phyloP scores from a whole-genome alignment of 1,140 invertebrate species.

The Matsumurasca onukii region DNA sequence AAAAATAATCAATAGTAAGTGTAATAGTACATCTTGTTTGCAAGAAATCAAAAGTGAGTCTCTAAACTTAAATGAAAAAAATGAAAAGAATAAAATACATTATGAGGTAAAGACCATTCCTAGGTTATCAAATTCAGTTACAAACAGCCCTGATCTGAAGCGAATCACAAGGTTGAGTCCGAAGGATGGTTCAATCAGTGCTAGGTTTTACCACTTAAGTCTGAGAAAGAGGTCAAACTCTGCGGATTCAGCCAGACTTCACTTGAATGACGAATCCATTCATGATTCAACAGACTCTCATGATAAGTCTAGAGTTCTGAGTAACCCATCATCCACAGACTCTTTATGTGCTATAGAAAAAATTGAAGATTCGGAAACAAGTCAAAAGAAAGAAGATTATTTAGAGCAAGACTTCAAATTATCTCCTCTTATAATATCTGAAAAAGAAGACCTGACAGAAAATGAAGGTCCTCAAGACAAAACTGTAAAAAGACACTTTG shows the following conservation, averaged over 20 bases:
- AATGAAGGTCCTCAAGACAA: neutral
- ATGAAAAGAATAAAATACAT: neutral
- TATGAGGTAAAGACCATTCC: neutral
- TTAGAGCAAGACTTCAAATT: neutral
- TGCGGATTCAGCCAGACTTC: conserved; percentile 62
- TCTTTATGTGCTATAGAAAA: conserved; percentile 6
- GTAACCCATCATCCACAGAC: conserved; percentile 17
- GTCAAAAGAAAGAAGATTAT: neutral
- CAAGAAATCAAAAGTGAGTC: neutral
- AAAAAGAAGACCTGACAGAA: conserved; percentile 15
- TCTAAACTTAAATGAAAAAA: neutral
- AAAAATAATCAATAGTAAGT: neutral
- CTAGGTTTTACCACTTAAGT: conserved; percentile 1
- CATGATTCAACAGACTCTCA: neutral
- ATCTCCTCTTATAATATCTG: neutral
- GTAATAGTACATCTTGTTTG: conserved; percentile 17
- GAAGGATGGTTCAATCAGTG: neutral
- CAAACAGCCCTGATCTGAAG: conserved; percentile 9
- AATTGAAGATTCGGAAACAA: neutral
- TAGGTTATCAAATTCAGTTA: neutral
- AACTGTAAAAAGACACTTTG: neutral
- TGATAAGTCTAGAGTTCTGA: neutral
- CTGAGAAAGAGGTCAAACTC: conserved; percentile 64
- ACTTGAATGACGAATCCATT: neutral
- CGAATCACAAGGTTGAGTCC: neutral